phyloP scores from a whole-genome alignment of 2,113 vertebrate species.

The Loxodonta africana region DNA sequence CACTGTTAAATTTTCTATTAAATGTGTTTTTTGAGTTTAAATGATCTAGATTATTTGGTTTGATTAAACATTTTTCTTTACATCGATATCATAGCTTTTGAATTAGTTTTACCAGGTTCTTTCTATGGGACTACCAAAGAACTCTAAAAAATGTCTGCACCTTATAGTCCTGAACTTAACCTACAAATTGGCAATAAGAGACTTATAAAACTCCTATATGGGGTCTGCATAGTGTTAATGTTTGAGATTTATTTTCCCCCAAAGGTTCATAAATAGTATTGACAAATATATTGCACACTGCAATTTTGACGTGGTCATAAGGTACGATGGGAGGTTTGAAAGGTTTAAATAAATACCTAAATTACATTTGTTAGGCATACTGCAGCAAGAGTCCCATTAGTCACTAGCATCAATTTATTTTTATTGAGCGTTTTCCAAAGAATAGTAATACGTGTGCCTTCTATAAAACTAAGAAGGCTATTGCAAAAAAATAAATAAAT shows the following conservation, averaged over 20 bases:
- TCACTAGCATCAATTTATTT: constrained; percentile 73
- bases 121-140: background rate
- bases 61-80: constrained; percentile 61
- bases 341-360: constrained; percentile 79
- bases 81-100: constrained; percentile 15
- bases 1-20: background rate
- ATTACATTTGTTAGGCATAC: constrained; percentile 64
- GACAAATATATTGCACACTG: constrained; percentile 70
- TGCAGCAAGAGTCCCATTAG: constrained; percentile 37
- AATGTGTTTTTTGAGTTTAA: constrained; percentile 52
- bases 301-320: constrained; percentile 69
- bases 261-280: constrained; percentile 74
- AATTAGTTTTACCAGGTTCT: background rate
- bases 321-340: constrained; percentile 61
- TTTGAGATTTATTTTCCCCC: constrained; percentile 62
- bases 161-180: constrained; percentile 73
- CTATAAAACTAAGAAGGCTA: constrained; percentile 40
- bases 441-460: constrained; percentile 37
- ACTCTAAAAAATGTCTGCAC: background rate
- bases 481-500: constrained; percentile 21
- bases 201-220: constrained; percentile 64
- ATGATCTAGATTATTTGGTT: constrained; percentile 50
- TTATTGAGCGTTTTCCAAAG: constrained; percentile 71
- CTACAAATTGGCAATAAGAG: constrained; percentile 41
- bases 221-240: constrained; percentile 37